Evolutionary conservation across 2,888 invertebrate species (phyloP).

Genomic region (Spodoptera picta): DNA sequence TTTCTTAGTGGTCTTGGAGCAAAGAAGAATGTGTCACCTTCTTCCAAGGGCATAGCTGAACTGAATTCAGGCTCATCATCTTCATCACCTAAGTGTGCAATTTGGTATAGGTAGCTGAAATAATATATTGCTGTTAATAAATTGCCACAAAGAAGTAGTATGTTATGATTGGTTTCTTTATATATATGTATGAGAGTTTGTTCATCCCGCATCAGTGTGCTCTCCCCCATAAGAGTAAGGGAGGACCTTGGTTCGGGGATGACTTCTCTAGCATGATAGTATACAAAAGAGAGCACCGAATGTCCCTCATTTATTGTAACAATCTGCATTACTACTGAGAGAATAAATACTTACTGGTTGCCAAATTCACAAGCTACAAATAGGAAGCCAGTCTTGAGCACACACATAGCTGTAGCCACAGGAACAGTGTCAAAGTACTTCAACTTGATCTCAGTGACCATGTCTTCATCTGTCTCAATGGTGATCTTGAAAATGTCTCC

Average conservation of each 20-base stretch:
- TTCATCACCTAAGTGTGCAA: conserved; percentile 99
- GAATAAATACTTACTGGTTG: conserved; percentile 97
- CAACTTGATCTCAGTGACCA: conserved; percentile 99
- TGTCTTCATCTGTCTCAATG: conserved; percentile 98
- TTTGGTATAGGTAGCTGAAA: conserved; percentile 98
- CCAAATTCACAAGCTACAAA: conserved; percentile 99
- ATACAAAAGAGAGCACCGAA: conserved; percentile 65
- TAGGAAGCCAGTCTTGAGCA: conserved; percentile 99
- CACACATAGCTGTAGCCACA: conserved; percentile 98
- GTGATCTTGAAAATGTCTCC: conserved; percentile 97
- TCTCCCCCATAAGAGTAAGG: conserved; percentile 81
- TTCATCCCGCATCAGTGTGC: conserved; percentile 90
- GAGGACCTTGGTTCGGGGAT: conserved; percentile 91
- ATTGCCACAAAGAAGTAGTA: too few species aligned
- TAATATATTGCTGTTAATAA: neutral
- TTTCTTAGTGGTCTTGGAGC: conserved; percentile 97
- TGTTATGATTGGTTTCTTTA: too few species aligned
- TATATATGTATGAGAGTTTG: conserved; percentile 55
- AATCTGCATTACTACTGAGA: conserved; percentile 50
- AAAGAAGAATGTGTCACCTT: conserved; percentile 99
- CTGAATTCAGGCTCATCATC: conserved; percentile 99
- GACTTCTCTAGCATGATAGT: conserved; percentile 79
- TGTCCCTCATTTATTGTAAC: conserved; percentile 56
- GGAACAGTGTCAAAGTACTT: conserved; percentile 99
- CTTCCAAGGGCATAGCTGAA: conserved; percentile 99